phyloP scores from a whole-genome alignment of 2,113 vertebrate genomes.

The Cyanistes caeruleus region DNA sequence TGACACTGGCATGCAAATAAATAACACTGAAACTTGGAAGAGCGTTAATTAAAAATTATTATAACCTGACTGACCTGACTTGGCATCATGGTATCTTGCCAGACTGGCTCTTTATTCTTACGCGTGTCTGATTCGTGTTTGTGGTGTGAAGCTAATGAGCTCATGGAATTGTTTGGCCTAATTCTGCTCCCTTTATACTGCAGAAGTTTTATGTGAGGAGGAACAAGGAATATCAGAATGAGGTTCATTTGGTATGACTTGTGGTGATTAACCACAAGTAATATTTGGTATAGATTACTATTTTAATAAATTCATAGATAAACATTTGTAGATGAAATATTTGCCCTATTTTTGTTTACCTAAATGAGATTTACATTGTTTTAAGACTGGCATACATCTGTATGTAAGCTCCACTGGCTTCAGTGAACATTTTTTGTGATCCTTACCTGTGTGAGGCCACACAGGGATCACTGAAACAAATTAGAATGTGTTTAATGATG shows the following conservation, averaged over 20 bases:
- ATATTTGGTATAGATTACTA: not conserved
- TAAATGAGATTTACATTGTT: not conserved
- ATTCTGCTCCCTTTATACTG: not conserved
- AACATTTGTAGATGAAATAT: not conserved
- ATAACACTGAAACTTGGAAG: constrained; percentile 59
- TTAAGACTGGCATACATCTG: not conserved
- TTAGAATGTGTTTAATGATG: not conserved
- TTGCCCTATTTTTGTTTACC: not conserved
- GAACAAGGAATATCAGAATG: not conserved
- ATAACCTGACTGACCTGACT: constrained; percentile 59
- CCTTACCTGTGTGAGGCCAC: not conserved
- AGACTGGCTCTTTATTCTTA: constrained; percentile 57
- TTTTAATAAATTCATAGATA: not conserved
- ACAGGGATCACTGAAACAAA: not conserved
- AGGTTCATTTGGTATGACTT: not conserved
- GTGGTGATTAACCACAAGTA: not conserved
- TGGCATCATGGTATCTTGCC: constrained; percentile 29
- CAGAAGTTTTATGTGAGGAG: not conserved
- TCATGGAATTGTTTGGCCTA: constrained; percentile 32
- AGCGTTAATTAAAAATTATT: constrained; percentile 62
- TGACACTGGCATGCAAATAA: constrained; percentile 30
- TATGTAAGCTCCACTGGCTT: not conserved
- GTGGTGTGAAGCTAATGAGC: constrained; percentile 28
- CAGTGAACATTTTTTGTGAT: not conserved
- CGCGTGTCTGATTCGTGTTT: constrained; percentile 31